Evolutionary conservation across 2,113 vertebrate genomes (phyloP), one percentile per base, ranked within the genome.

Genomic region (Ovis aries): DNA sequence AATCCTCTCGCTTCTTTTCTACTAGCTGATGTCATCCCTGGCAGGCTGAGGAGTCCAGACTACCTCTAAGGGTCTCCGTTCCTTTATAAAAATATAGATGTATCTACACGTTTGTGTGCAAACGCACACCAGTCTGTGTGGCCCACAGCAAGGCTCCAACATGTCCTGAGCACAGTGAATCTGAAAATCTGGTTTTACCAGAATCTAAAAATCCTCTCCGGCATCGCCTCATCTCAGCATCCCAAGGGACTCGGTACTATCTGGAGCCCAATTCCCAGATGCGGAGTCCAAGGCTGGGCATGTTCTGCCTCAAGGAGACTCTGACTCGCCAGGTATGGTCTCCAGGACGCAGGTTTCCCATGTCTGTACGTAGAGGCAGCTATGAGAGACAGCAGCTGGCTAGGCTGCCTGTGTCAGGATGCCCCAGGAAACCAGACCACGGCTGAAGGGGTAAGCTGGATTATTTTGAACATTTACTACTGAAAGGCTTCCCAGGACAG

Each of bases 31-130:
- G 53, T 36, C 55, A 21, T 12, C n/a, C 1, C 3, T 0, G 15
- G 36, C 33, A 29, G 55, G 16, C 3, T 31, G 6, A 78, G 83
- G 6, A 40, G 40, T 5, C 27, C 23, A 83, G 48, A 15, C 31
- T 0, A 1, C 23, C 43, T 52, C 21, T 27, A 45, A 29, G 1
- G 40, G 48, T 33, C 93, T 19, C 3, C 0, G 21, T 3, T 5
- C 64, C 74, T 55, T 45, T 31, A 84, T 36, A 48, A 90, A 85
- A 62, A 11, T 0, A 4, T 19, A 12, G 16, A 23, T 2, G 1
- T 15, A 19, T 23, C 13, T 4, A 3, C 0, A 7, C 0, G 4
- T 15, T 60, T 0, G 2, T 5, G 25, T 33, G 7, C 1, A 16
- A 3, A 40, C 15, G 27, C 29, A 29, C 43, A 14, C 8, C 45